These are phyloP conservation scores for Rotaria macrura DNA, from an alignment of 2,888 invertebrate species.

Conservation along the genomic window DNA sequence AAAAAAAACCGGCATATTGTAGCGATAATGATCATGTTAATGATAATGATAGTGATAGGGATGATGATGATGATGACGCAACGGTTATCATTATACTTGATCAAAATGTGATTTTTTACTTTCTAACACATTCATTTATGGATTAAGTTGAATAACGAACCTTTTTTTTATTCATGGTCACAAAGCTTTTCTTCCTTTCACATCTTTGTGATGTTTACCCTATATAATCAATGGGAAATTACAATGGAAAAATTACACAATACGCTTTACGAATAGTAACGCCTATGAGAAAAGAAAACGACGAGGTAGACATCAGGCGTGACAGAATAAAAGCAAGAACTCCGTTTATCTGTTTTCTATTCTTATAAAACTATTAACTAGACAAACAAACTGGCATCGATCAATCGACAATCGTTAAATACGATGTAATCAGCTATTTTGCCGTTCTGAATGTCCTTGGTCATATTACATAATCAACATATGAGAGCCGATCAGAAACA, in stretches of 20 bases:
- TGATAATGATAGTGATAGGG: neutral
- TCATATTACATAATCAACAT: neutral
- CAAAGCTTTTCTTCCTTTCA: neutral
- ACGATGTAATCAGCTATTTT: neutral
- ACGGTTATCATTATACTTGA: neutral
- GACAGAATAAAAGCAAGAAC: neutral
- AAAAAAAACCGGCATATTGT: neutral
- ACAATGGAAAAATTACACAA: neutral
- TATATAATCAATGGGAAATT: neutral
- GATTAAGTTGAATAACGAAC: neutral
- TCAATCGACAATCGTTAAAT: neutral
- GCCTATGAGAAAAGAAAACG: neutral
- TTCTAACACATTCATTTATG: neutral
- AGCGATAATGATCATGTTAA: neutral
- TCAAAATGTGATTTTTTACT: neutral
- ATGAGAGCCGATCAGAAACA: neutral
- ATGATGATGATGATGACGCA: neutral
- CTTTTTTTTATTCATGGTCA: neutral
- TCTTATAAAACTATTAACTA: neutral
- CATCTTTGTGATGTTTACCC: neutral
- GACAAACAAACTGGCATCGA: neutral
- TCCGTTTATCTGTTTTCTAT: neutral
- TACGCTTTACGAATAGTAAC: neutral
- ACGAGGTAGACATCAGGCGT: neutral
- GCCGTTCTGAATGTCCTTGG: neutral